Evolutionary conservation across 1,140 invertebrate genomes (phyloP).

Genomic region (Frieseomelitta varia): DNA sequence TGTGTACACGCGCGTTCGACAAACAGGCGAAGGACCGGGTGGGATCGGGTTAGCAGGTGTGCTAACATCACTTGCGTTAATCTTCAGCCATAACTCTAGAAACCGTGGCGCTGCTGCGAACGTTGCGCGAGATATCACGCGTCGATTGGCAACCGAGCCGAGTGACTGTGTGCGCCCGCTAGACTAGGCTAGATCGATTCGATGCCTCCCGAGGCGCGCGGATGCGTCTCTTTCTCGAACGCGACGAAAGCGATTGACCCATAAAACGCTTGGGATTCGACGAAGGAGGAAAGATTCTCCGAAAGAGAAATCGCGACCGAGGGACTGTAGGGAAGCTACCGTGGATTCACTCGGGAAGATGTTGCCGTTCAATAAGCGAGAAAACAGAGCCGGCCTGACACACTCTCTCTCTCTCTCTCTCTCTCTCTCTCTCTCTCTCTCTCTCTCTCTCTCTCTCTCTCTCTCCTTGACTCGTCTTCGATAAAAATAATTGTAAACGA

Average conservation of each 20-base stretch:
- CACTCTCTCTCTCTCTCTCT: too few relatives aligned
- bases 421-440: too few relatives aligned
- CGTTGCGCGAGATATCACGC: slow-evolving; percentile 60
- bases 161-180: slow-evolving; percentile 33
- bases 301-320: background rate
- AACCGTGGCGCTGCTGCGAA: slow-evolving; percentile 35
- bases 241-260: slow-evolving; percentile 48
- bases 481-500: slow-evolving; percentile 27
- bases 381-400: too few relatives aligned
- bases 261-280: slow-evolving; percentile 24
- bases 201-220: background rate
- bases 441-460: too few relatives aligned
- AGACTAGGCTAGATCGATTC: slow-evolving; percentile 54
- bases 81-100: slow-evolving; percentile 71
- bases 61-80: slow-evolving; percentile 75
- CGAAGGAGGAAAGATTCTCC: background rate
- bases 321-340: background rate
- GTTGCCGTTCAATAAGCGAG: background rate
- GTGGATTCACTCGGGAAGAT: slow-evolving; percentile 6
- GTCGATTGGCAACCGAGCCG: slow-evolving; percentile 66
- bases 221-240: background rate
- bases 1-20: slow-evolving; percentile 27
- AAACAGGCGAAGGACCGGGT: slow-evolving; percentile 32
- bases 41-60: slow-evolving; percentile 71
- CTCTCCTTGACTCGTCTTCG: too few relatives aligned